Conservation (phyloP, 2,113 vertebrate species). For the Scartelaos histophorus region DNA sequence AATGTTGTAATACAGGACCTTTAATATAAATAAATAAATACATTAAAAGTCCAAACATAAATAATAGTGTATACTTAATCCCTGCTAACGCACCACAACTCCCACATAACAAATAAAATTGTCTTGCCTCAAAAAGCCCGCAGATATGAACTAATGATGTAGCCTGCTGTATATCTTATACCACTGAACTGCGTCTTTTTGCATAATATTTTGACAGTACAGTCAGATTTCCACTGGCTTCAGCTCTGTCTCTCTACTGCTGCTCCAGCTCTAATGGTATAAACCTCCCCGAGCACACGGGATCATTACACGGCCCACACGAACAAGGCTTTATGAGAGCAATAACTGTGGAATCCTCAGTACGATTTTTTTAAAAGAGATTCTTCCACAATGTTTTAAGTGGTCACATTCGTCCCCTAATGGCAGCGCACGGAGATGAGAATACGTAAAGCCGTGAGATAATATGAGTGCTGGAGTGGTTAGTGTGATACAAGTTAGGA, state of each 20-base stretch:
- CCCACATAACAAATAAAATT: too few relatives aligned
- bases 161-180: constrained; percentile 11
- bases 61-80: too few relatives aligned
- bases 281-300: constrained; percentile 14
- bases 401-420: constrained; percentile 21
- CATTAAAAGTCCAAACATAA: too few relatives aligned
- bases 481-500: constrained; percentile 29
- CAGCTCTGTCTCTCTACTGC: neutral
- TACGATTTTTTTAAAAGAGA: constrained; percentile 8
- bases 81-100: too few relatives aligned
- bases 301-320: constrained; percentile 35
- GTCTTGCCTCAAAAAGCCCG: constrained; percentile 16
- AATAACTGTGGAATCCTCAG: neutral
- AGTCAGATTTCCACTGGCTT: constrained; percentile 28
- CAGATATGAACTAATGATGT: constrained; percentile 32
- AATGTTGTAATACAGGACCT: too few relatives aligned
- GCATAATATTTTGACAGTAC: constrained; percentile 10
- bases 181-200: constrained; percentile 23
- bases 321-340: constrained; percentile 7
- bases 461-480: neutral
- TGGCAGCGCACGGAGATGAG: constrained; percentile 27
- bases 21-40: too few relatives aligned
- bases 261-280: constrained; percentile 44
- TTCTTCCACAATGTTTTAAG: constrained; percentile 28
- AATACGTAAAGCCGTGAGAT: constrained; percentile 6